Evolutionary conservation across 2,888 invertebrate genomes (phyloP).

Genomic region (Pristionchus mayeri): DNA sequence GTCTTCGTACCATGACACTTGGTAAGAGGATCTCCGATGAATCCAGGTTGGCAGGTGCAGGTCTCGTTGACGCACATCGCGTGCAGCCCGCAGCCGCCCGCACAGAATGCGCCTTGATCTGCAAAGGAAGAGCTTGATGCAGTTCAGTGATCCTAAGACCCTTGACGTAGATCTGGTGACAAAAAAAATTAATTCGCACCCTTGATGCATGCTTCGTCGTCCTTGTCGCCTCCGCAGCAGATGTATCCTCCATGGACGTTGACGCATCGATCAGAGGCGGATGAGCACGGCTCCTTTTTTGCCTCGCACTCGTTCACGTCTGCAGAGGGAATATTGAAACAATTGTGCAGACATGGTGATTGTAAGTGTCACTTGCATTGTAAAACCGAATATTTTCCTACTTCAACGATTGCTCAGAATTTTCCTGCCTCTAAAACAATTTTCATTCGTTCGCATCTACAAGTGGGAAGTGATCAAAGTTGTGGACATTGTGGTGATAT

Average conservation of each 20-base stretch:
- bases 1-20: slow-evolving; percentile 62
- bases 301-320: slow-evolving; percentile 75
- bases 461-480: too few relatives aligned
- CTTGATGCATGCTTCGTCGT: slow-evolving; percentile 70
- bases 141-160: too few relatives aligned
- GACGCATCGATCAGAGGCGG: slow-evolving; percentile 63
- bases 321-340: slow-evolving; percentile 52
- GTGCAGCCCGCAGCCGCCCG: slow-evolving; percentile 71
- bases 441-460: too few relatives aligned
- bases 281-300: slow-evolving; percentile 63
- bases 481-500: too few relatives aligned
- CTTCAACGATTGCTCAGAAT: too few relatives aligned
- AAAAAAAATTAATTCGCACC: too few relatives aligned
- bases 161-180: too few relatives aligned
- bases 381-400: too few relatives aligned
- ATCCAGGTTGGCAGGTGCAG: slow-evolving; percentile 90
- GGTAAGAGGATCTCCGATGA: slow-evolving; percentile 84
- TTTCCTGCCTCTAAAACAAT: too few relatives aligned
- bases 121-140: slow-evolving; percentile 41
- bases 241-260: slow-evolving; percentile 75
- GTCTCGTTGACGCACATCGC: slow-evolving; percentile 75
- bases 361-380: too few relatives aligned
- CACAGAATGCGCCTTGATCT: slow-evolving; percentile 72
- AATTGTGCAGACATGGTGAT: too few relatives aligned
- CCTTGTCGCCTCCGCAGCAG: slow-evolving; percentile 76